phyloP scores from a whole-genome alignment of 1,140 invertebrate genomes.

The Diabrotica virgifera region DNA sequence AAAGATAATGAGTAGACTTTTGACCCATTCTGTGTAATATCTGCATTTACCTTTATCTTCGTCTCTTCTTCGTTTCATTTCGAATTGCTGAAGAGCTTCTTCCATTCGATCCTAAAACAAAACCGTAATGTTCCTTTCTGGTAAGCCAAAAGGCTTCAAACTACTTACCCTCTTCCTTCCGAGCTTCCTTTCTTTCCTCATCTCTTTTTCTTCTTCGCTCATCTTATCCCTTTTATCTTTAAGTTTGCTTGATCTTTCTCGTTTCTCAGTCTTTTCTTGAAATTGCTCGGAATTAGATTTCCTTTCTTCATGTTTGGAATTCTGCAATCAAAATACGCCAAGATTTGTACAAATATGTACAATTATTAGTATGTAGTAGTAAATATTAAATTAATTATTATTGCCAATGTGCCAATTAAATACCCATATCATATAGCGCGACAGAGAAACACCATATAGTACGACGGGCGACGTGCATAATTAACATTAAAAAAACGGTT shows the following conservation, averaged over 20 bases:
- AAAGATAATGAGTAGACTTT: too few relatives aligned
- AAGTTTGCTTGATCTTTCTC: slow-evolving; percentile 62
- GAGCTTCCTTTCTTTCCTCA: slow-evolving; percentile 72
- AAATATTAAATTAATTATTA: too few relatives aligned
- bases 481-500: too few relatives aligned
- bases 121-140: not conserved
- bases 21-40: too few relatives aligned
- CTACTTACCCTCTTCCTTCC: slow-evolving; percentile 66
- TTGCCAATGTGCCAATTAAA: too few relatives aligned
- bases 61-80: slow-evolving; percentile 71
- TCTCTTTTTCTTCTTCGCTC: slow-evolving; percentile 64
- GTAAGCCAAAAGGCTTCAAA: not conserved
- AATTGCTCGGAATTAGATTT: slow-evolving; percentile 46
- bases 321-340: slow-evolving; percentile 37
- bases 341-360: too few relatives aligned
- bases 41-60: slow-evolving; percentile 66
- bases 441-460: too few relatives aligned
- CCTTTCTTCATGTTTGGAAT: slow-evolving; percentile 55
- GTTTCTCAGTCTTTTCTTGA: slow-evolving; percentile 57
- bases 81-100: slow-evolving; percentile 55
- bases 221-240: slow-evolving; percentile 58
- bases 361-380: too few relatives aligned
- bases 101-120: slow-evolving; percentile 66
- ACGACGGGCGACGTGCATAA: too few relatives aligned
- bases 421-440: too few relatives aligned